Percentiles rank a stretch among this genome's conserved stretches.
Evolutionary conservation across 2,888 invertebrate species (phyloP).

Genomic region (Dolomedes plantarius): DNA sequence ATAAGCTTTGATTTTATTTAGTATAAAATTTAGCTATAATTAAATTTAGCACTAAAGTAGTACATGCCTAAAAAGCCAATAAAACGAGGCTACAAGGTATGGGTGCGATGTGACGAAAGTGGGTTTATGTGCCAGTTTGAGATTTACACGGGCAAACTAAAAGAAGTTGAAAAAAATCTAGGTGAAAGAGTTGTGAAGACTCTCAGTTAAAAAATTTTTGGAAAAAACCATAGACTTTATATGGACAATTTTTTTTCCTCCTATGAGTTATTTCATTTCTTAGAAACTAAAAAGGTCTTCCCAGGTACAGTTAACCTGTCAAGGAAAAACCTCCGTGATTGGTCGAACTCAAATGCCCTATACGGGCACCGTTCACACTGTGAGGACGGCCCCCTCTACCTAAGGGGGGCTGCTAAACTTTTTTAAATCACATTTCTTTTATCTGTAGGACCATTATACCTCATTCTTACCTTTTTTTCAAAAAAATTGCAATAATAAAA

Average conservation of each 20-base stretch:
- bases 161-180: too few relatives aligned
- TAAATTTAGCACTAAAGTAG: conserved; percentile 5
- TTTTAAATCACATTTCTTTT: too few relatives aligned
- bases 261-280: not conserved
- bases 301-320: not conserved
- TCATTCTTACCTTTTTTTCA: too few relatives aligned
- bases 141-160: not conserved
- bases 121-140: not conserved
- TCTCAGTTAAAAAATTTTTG: not conserved
- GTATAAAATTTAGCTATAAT: too few relatives aligned
- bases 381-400: too few relatives aligned
- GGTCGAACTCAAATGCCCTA: too few relatives aligned
- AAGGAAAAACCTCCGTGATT: too few relatives aligned
- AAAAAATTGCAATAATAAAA: too few relatives aligned
- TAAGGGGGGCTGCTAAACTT: too few relatives aligned
- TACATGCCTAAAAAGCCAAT: not conserved
- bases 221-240: not conserved
- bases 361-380: too few relatives aligned
- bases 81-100: not conserved
- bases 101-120: conserved; percentile 13
- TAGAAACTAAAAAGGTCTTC: not conserved
- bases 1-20: too few relatives aligned
- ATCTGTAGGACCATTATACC: too few relatives aligned
- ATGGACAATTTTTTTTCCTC: conserved; percentile 20
- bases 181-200: not conserved